These are phyloP conservation scores for Andricus curvator DNA, from an alignment of 2,888 invertebrate species.

Conservation along the genomic window DNA sequence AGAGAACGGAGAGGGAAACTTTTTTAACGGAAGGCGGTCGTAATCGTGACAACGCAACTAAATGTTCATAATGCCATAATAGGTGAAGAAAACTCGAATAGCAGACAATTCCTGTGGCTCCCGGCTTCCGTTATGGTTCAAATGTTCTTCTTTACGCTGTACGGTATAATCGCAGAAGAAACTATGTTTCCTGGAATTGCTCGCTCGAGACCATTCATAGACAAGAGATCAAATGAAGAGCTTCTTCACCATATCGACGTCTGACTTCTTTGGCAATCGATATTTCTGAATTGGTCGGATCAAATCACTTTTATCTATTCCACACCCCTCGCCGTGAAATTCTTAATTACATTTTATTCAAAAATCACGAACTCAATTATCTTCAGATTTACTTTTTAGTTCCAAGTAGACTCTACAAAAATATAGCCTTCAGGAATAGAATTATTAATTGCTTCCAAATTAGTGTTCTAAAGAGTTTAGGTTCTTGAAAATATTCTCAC, in stretches of 20 bases:
- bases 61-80: slow-evolving; percentile 76
- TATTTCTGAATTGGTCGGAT: slow-evolving; percentile 6
- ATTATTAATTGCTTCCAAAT: no score
- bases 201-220: slow-evolving; percentile 67
- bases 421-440: background rate
- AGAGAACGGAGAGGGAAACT: slow-evolving; percentile 46
- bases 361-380: background rate
- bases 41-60: slow-evolving; percentile 75
- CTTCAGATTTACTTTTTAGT: background rate
- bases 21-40: slow-evolving; percentile 63
- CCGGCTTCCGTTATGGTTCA: slow-evolving; percentile 70
- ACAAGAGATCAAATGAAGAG: slow-evolving; percentile 58
- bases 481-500: no score
- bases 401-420: background rate
- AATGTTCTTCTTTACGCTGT: slow-evolving; percentile 66
- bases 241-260: slow-evolving; percentile 37
- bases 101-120: slow-evolving; percentile 63
- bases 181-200: slow-evolving; percentile 67
- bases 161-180: slow-evolving; percentile 63
- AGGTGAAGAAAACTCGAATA: slow-evolving; percentile 70
- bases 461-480: no score
- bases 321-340: slow-evolving; percentile 11
- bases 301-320: slow-evolving; percentile 7
- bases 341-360: slow-evolving; percentile 7
- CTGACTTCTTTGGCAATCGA: background rate